Base-by-base conservation (phyloP, 2,888 invertebrate genomes). In the Hydroisotoma schaefferi region DNA sequence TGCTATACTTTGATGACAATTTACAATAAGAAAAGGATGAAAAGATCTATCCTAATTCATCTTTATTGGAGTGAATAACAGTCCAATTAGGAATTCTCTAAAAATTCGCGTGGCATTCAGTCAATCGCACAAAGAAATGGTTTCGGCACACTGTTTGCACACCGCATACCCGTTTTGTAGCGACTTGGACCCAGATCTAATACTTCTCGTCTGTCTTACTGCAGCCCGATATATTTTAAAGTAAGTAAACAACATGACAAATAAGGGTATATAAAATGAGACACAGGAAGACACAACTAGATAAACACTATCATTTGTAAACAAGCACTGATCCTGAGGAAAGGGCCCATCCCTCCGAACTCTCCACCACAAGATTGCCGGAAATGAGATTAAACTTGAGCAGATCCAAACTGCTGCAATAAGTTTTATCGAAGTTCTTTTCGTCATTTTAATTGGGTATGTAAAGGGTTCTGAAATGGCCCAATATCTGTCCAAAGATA, bases 221-320 rank as follows among this genome's bases (percentile, higher is more conserved):
- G 95, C 95, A 2, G 94, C 94, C 43, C 90, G 83, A 79, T 95
- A 97, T 73, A 97, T 97, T 73, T 90, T 86, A 77, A 90, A 94
- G 77, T 99, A 99, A 2, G 97, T 97, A 78, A 95, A 95, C 69
- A 97, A 89, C 93, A 99, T 99, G 55, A 99, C 91, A 76, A 92
- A 86, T 26, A 98, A 80, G 29, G 98, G 98, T 73, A 94, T 82
- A 78, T 98, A 99, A 80, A 99, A 99, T 22, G 97, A 97, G 75
- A 99, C 93, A 66, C 94, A 88, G 46, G 97, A 97, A 8, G 95
- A 97, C 80, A 97, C 94, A 76, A 97, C 88, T 69, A 98, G 83
- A 78, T 99, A 99, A 60, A 91, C 92, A 72, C 92, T 81, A 78
- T 95, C 92, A 78, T 97, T 94, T 65, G 98, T 97, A 78, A 98